Base-by-base conservation (phyloP, 1,140 invertebrate species). In the Neodiprion pinetum region DNA sequence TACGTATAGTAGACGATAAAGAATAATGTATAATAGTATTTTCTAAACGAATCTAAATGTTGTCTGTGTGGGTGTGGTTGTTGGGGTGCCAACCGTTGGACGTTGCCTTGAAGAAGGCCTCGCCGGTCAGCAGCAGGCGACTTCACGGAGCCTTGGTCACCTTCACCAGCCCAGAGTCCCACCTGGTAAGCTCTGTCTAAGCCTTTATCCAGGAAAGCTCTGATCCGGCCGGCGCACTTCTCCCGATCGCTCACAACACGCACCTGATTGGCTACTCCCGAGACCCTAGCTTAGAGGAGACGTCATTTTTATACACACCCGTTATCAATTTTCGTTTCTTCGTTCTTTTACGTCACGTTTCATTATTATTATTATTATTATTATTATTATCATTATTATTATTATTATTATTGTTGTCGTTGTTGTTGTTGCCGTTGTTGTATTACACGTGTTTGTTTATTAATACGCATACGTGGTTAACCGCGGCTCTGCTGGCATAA, bases 81-180 rank as follows among this genome's bases (percentile, higher is more conserved):
- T 69, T 69, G 67, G 67, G 67, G 67, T 69, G 67, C 67, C 67
- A 69, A 23, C 21, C 21, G 67, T 23, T 69, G 67, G 67, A 69
- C 67, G 67, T 17, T 69, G 67, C 17, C 17, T 47, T 21, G 17
- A 78, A 72, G 77, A 76, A 77, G 86, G 80, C 83, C 76, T 80
- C 84, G 75, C 79, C 83, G 75, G 80, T 87, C 83, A 85, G 79
- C 76, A 77, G 80, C 73, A 86, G 82, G 82, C 86, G 86, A 83
- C 87, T 88, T 74, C 87, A 88, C 77, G 90, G 91, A 75, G 90
- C 92, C 82, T 91, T 92, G 61, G 89, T 94, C 78, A 93, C 92
- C 79, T 94, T 94, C 89, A 92, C 91, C 79, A 93, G 91, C 73
- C 89, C 90, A 77, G 91, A 93, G 80, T 92, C 93, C 75, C 92